phyloP scores from a whole-genome alignment of 2,113 vertebrate genomes.

The Hoplias malabaricus region DNA sequence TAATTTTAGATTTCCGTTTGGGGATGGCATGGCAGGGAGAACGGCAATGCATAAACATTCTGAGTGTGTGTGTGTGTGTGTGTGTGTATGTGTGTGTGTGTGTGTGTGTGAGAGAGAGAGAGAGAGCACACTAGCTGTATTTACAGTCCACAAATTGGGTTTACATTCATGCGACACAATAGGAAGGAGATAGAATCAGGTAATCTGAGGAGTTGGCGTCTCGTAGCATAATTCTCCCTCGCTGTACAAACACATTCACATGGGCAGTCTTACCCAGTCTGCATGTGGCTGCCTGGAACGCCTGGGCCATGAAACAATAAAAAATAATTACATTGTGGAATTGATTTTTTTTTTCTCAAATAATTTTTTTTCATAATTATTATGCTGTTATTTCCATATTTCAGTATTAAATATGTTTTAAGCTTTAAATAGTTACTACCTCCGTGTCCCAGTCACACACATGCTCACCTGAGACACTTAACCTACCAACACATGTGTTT shows the following conservation, averaged over 20 bases:
- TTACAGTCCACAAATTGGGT: conserved; percentile 47
- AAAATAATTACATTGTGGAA: neutral
- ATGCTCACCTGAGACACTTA: too few species aligned
- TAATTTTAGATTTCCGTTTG: conserved; percentile 52
- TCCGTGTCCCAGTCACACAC: too few species aligned
- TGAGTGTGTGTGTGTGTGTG: conserved; percentile 5
- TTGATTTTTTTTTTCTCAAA: too few species aligned
- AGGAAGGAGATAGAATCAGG: conserved; percentile 48
- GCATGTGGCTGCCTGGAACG: neutral
- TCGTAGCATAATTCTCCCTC: conserved; percentile 9
- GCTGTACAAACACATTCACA: neutral
- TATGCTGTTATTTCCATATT: too few species aligned
- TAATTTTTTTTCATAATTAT: too few species aligned
- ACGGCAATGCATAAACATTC: conserved; percentile 10
- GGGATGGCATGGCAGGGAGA: conserved; percentile 28
- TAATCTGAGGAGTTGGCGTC: conserved; percentile 41
- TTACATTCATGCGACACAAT: conserved; percentile 49
- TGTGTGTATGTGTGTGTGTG: conserved; percentile 11
- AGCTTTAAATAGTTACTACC: too few species aligned
- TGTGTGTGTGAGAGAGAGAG: conserved; percentile 18
- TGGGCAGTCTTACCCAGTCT: neutral
- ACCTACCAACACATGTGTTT: too few species aligned
- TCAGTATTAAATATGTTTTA: too few species aligned
- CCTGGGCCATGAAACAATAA: neutral
- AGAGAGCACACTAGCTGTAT: conserved; percentile 20